phyloP scores from a whole-genome alignment of 2,888 invertebrate species.

The Eurytoma adleriae region DNA sequence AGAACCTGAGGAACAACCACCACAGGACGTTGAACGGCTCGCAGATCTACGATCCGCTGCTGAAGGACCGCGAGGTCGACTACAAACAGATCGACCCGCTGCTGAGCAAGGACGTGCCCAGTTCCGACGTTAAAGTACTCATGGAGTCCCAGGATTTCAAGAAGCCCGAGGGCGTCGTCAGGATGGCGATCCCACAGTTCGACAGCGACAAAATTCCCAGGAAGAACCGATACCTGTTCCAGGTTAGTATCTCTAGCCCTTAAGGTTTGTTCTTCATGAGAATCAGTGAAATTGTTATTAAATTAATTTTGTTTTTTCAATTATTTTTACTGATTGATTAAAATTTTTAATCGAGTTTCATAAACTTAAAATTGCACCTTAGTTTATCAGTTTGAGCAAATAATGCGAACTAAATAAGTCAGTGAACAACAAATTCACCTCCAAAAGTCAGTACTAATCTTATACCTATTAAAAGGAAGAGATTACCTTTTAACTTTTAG shows the following conservation, averaged over 20 bases:
- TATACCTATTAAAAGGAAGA: no score
- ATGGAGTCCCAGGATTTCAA: conserved; percentile 64
- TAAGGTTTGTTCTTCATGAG: no score
- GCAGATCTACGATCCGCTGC: conserved; percentile 67
- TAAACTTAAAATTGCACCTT: no score
- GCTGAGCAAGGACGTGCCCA: conserved; percentile 46
- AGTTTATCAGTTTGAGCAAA: no score
- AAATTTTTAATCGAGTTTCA: no score
- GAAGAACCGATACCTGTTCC: conserved; percentile 35
- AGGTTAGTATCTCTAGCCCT: conserved; percentile 56
- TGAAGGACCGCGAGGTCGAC: conserved; percentile 62
- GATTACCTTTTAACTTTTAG: no score
- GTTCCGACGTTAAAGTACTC: conserved; percentile 46
- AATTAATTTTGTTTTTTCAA: no score
- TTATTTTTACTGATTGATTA: no score
- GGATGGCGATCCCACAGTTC: conserved; percentile 57
- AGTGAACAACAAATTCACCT: no score
- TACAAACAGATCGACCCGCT: conserved; percentile 70
- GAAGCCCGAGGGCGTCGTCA: conserved; percentile 30
- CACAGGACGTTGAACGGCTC: conserved; percentile 63
- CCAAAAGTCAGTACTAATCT: no score
- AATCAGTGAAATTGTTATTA: no score
- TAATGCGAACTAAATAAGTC: no score
- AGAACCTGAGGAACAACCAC: conserved; percentile 70
- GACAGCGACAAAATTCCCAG: conserved; percentile 54